Evolutionary conservation across 1,140 invertebrate species (phyloP).

Genomic region (Bombus waltoni): DNA sequence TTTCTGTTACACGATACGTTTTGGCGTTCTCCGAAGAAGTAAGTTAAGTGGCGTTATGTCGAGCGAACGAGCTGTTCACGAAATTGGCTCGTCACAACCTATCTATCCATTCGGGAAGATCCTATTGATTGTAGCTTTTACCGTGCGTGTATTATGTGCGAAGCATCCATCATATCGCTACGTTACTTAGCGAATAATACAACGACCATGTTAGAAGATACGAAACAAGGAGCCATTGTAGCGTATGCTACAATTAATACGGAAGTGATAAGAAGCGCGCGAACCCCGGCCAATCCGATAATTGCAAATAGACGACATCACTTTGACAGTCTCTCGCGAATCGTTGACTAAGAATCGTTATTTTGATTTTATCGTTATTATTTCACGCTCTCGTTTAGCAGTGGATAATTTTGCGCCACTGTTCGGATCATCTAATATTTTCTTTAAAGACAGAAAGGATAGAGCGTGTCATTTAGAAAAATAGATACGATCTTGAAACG

Average conservation of each 20-base stretch:
- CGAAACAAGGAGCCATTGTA: neutral
- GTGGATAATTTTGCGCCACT: no score
- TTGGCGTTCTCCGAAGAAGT: neutral
- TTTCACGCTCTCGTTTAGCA: no score
- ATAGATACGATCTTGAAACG: no score
- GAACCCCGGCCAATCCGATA: neutral
- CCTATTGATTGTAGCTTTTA: neutral
- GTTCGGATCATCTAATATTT: no score
- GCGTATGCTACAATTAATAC: neutral
- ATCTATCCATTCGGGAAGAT: neutral
- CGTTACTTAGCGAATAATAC: neutral
- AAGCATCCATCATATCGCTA: neutral
- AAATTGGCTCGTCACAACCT: neutral
- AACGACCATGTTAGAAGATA: neutral
- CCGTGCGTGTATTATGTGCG: neutral
- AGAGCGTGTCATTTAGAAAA: no score
- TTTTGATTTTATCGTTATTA: no score
- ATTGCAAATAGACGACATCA: neutral
- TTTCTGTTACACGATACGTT: neutral
- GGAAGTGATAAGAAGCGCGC: neutral
- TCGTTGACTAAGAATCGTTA: no score
- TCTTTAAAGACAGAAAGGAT: no score
- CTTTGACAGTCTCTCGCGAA: no score
- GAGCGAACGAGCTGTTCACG: neutral
- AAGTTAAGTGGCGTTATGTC: neutral